Conservation (phyloP, 2,888 invertebrate genomes). For the Agelastica alni region DNA sequence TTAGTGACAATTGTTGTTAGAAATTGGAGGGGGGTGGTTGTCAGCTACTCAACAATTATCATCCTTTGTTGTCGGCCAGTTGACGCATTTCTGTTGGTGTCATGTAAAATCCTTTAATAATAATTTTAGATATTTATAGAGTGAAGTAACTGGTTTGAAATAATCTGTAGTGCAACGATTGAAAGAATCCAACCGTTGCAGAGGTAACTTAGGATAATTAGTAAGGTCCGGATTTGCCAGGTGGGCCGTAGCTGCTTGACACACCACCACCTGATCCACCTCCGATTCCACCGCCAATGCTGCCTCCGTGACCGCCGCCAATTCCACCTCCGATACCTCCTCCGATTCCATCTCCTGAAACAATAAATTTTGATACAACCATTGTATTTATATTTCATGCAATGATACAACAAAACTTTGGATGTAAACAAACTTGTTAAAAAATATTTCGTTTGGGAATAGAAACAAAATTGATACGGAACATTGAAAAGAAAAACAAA, state of each 20-base stretch:
- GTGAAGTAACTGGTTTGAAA: not conserved
- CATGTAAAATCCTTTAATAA: not conserved
- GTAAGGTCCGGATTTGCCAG: constrained; percentile 57
- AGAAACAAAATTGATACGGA: too few species aligned
- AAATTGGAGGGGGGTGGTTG: constrained; percentile 8
- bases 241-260: constrained; percentile 55
- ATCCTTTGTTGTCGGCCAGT: not conserved
- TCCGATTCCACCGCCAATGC: constrained; percentile 52
- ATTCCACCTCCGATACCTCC: constrained; percentile 43
- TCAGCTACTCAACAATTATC: not conserved
- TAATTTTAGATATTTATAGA: not conserved
- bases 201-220: constrained; percentile 43
- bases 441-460: too few species aligned
- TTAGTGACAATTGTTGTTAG: not conserved
- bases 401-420: too few species aligned
- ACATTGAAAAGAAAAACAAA: too few species aligned
- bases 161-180: constrained; percentile 12
- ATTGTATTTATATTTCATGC: too few species aligned
- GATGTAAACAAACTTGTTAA: too few species aligned
- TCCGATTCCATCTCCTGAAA: constrained; percentile 37
- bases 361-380: too few species aligned
- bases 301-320: constrained; percentile 47
- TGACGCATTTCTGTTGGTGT: not conserved
- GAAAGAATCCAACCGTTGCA: constrained; percentile 16
- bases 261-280: constrained; percentile 48